Conservation (phyloP, 2,797 vertebrate species). For the Urosaurus nigricauda region DNA sequence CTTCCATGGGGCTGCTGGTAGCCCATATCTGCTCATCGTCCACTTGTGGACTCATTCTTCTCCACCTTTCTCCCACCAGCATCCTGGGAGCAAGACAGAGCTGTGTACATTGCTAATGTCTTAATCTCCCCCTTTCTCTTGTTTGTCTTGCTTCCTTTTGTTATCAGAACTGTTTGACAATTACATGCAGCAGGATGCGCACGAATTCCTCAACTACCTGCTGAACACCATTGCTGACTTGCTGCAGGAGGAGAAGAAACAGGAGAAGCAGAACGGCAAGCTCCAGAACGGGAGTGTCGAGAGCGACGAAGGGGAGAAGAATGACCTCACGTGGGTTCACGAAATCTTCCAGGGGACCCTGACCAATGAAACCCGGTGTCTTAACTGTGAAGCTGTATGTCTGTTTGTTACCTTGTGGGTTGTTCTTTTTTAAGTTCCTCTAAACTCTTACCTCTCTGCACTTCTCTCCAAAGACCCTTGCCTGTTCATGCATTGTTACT, state of each 20-base stretch:
- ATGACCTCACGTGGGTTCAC: constrained; percentile 92
- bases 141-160: constrained; percentile 33
- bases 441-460: constrained; percentile 18
- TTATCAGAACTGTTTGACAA: constrained; percentile 91
- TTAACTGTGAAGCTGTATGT: constrained; percentile 93
- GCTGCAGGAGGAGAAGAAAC: constrained; percentile 92
- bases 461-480: not conserved
- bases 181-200: constrained; percentile 95
- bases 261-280: constrained; percentile 93
- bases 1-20: not conserved
- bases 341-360: constrained; percentile 96
- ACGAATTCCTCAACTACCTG: constrained; percentile 94
- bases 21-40: no score
- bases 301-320: constrained; percentile 84
- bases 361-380: constrained; percentile 94
- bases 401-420: not conserved
- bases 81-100: no score
- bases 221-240: constrained; percentile 95
- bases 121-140: not conserved
- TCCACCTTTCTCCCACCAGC: no score
- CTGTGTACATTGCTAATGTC: no score
- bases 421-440: not conserved
- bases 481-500: no score
- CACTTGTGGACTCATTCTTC: no score
- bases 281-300: constrained; percentile 87